Conservation (phyloP, 2,797 vertebrate species). For the Podarcis lilfordi region DNA sequence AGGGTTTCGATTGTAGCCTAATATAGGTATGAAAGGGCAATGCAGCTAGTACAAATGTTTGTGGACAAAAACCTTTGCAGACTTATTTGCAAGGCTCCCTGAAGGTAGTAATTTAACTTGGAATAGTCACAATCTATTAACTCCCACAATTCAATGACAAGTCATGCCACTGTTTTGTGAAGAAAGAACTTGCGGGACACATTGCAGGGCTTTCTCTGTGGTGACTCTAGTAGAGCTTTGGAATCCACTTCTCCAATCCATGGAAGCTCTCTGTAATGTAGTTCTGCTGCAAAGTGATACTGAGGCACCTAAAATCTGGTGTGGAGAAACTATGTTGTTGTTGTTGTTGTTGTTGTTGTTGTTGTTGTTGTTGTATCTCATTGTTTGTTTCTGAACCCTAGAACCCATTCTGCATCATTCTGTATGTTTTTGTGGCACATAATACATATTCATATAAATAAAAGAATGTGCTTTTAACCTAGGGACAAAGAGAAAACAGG, state of each 20-base stretch:
- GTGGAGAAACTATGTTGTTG: background rate
- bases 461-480: background rate
- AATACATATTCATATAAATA: background rate
- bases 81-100: background rate
- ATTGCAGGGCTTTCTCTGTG: background rate
- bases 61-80: background rate
- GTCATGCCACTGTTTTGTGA: background rate
- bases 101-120: background rate
- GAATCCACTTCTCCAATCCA: background rate
- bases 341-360: background rate
- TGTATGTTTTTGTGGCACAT: background rate
- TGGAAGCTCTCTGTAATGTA: background rate
- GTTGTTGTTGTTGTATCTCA: background rate
- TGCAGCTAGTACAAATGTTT: background rate
- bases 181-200: background rate
- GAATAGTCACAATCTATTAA: background rate
- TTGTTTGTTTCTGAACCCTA: background rate
- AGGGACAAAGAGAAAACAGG: constrained; percentile 34
- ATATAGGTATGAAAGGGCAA: background rate
- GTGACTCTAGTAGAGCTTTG: background rate
- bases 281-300: background rate
- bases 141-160: background rate
- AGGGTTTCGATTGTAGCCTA: too few species aligned
- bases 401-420: background rate
- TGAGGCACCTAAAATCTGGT: background rate